A percentile compares a stretch with the other conserved stretches of the same genome.
Conservation (phyloP, 1,140 invertebrate genomes). For the Pachypeltis micranthus region DNA sequence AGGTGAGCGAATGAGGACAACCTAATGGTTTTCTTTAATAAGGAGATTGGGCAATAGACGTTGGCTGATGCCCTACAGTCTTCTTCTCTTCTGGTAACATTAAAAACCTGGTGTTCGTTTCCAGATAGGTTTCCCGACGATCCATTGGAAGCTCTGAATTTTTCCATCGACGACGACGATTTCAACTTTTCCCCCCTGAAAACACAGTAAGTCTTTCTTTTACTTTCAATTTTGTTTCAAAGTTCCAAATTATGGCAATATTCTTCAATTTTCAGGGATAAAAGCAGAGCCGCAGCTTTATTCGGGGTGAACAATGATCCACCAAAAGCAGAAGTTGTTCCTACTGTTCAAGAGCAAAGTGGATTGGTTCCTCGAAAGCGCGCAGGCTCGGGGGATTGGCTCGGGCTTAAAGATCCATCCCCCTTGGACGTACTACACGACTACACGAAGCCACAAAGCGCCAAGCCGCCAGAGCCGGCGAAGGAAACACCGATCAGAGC, state of each 20-base stretch:
- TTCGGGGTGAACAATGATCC: neutral
- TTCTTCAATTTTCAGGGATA: neutral
- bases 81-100: too few species aligned
- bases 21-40: too few species aligned
- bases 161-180: neutral
- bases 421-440: neutral
- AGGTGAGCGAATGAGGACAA: too few species aligned
- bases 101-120: too few species aligned
- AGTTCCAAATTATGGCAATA: neutral
- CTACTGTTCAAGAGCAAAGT: neutral
- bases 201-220: neutral
- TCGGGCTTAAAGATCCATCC: conserved; percentile 3
- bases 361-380: neutral
- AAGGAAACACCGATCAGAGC: neutral
- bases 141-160: neutral
- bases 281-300: neutral
- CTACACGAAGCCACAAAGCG: neutral
- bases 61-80: too few species aligned
- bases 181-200: neutral
- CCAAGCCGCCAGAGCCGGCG: neutral
- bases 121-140: neutral
- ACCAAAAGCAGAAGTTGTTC: neutral
- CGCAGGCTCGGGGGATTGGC: conserved; percentile 6
- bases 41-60: too few species aligned
- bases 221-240: neutral